These are phyloP conservation scores for Prosapia bicincta DNA, from an alignment of 2,888 invertebrate species.

Conservation along the genomic window DNA sequence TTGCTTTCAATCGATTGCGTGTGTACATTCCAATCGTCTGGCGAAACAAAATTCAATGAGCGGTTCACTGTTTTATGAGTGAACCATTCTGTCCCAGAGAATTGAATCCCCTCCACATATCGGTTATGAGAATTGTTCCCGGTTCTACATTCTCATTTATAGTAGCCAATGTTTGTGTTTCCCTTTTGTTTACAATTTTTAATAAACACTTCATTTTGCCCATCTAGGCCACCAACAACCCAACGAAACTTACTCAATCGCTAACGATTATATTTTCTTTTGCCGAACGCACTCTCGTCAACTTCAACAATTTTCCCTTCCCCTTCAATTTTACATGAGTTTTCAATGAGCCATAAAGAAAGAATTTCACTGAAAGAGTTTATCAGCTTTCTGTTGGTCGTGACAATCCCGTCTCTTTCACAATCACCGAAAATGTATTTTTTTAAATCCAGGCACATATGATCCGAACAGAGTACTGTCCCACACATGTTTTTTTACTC, in stretches of 20 bases:
- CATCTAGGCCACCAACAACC: conserved; percentile 9
- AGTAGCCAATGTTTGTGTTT: too few species aligned
- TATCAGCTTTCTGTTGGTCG: neutral
- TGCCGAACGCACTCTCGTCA: neutral
- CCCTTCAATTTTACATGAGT: neutral
- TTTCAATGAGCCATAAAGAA: neutral
- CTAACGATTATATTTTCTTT: neutral
- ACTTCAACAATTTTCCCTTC: neutral
- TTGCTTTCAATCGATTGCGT: too few species aligned
- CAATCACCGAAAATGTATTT: neutral
- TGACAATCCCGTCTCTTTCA: neutral
- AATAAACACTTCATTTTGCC: too few species aligned
- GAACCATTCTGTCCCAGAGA: too few species aligned
- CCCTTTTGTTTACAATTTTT: too few species aligned
- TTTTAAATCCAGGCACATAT: neutral
- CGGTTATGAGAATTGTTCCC: too few species aligned
- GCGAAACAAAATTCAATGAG: too few species aligned
- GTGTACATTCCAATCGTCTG: too few species aligned
- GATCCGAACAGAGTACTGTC: neutral
- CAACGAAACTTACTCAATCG: neutral
- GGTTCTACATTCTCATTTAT: too few species aligned
- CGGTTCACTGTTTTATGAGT: too few species aligned
- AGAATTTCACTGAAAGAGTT: neutral
- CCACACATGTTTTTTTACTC: too few species aligned
- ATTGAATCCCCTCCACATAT: too few species aligned